A percentile compares a stretch with the other conserved stretches of the same genome.
phyloP scores from a whole-genome alignment of 2,888 invertebrate species.

The Drosophila quinaria region DNA sequence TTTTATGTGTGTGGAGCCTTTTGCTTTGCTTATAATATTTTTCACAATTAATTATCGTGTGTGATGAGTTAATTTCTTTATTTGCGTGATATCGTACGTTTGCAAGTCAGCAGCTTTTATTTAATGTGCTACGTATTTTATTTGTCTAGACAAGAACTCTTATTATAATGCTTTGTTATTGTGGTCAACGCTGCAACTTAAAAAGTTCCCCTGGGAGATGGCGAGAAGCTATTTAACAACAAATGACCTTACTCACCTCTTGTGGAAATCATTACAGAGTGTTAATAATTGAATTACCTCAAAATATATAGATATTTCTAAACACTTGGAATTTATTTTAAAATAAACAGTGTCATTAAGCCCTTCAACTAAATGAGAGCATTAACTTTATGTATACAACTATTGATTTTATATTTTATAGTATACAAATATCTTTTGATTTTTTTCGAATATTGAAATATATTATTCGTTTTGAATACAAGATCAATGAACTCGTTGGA shows the following conservation, averaged over 20 bases:
- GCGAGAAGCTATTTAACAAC: constrained; percentile 2
- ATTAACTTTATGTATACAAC: background rate
- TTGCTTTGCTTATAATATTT: constrained; percentile 26
- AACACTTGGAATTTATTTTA: background rate
- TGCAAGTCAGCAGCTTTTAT: constrained; percentile 29
- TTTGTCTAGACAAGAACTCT: constrained; percentile 49
- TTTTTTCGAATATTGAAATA: background rate
- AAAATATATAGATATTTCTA: background rate
- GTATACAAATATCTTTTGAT: background rate
- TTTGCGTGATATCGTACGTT: constrained; percentile 48
- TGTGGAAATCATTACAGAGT: background rate
- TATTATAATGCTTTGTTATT: constrained; percentile 15
- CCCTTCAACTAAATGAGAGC: too few species aligned
- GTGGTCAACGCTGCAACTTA: constrained; percentile 34
- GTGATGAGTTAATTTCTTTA: constrained; percentile 37
- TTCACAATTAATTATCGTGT: constrained; percentile 44
- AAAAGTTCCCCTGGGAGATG: constrained; percentile 8
- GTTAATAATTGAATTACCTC: background rate
- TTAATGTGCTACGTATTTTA: constrained; percentile 30
- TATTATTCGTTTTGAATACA: background rate
- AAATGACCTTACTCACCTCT: constrained; percentile 12
- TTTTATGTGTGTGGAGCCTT: constrained; percentile 1
- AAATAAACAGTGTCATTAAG: background rate
- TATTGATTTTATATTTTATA: background rate
- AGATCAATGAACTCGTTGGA: constrained; percentile 9